phyloP scores from a whole-genome alignment of 2,113 vertebrate genomes.

The Pluvianellus socialis region DNA sequence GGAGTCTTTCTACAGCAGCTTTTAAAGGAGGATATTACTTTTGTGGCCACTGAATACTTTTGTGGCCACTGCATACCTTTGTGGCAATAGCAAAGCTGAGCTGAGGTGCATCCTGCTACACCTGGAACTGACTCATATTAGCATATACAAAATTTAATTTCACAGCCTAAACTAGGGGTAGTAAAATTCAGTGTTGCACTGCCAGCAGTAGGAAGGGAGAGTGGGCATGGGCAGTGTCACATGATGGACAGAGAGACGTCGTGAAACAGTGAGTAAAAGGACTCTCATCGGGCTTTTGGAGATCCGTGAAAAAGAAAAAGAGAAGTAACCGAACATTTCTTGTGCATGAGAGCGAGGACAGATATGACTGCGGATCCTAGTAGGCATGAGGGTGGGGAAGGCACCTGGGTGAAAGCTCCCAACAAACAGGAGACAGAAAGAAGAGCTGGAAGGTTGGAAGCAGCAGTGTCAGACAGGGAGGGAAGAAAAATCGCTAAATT shows the following conservation, averaged over 20 bases:
- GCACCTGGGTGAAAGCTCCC: not conserved
- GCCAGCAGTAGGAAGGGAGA: not conserved
- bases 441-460: not conserved
- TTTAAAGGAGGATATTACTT: not conserved
- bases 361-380: not conserved
- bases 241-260: rapidly evolving
- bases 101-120: not conserved
- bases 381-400: not conserved
- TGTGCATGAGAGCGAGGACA: not conserved
- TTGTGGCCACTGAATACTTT: not conserved
- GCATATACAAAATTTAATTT: not conserved
- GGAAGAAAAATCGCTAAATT: not conserved
- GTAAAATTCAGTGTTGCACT: not conserved
- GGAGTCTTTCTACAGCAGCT: not conserved
- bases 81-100: not conserved
- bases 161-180: not conserved
- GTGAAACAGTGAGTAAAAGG: not conserved
- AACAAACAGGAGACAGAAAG: not conserved
- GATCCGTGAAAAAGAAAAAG: not conserved
- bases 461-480: not conserved
- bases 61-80: not conserved
- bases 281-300: not conserved
- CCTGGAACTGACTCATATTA: rapidly evolving
- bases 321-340: not conserved
- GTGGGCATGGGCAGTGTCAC: rapidly evolving